Conservation (phyloP, 2,797 vertebrate genomes). For the Toxotes lorentzi region DNA sequence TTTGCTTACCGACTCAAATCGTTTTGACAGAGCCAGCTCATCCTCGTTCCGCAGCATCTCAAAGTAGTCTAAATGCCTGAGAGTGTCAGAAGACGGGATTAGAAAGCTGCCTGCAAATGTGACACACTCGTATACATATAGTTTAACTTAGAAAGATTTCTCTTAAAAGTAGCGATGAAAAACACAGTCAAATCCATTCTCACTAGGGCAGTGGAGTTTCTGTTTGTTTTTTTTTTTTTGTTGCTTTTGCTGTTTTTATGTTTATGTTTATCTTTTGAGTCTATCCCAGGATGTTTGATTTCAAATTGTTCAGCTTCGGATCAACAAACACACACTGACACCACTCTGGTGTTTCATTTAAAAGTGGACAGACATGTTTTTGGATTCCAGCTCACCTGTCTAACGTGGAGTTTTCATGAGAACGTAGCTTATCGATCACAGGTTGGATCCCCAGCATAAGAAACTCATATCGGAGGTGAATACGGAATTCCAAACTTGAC, state of each 20-base stretch:
- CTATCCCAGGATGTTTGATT: not conserved
- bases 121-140: not conserved
- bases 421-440: slow-evolving; percentile 96
- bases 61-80: slow-evolving; percentile 98
- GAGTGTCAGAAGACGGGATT: slow-evolving; percentile 25
- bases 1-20: slow-evolving; percentile 91
- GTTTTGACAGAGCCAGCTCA: slow-evolving; percentile 95
- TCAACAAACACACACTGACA: not conserved
- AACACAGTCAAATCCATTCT: not conserved
- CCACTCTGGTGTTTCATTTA: not conserved
- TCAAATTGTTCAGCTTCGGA: not conserved
- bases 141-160: not conserved
- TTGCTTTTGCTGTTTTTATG: too few relatives aligned
- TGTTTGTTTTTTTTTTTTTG: too few relatives aligned
- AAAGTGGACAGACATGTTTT: not conserved
- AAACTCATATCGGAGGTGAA: slow-evolving; percentile 98
- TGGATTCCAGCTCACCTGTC: slow-evolving; percentile 88
- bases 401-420: slow-evolving; percentile 96
- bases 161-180: not conserved
- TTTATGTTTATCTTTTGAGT: too few relatives aligned
- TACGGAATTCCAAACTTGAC: slow-evolving; percentile 97
- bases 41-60: slow-evolving; percentile 99
- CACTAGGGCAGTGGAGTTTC: too few relatives aligned
- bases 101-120: slow-evolving; percentile 2
- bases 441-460: slow-evolving; percentile 99